Percentiles rank a stretch among this genome's conserved stretches.
These are phyloP conservation scores for Agrochola lychnidis DNA, from an alignment of 2,888 invertebrate genomes.

Conservation along the genomic window DNA sequence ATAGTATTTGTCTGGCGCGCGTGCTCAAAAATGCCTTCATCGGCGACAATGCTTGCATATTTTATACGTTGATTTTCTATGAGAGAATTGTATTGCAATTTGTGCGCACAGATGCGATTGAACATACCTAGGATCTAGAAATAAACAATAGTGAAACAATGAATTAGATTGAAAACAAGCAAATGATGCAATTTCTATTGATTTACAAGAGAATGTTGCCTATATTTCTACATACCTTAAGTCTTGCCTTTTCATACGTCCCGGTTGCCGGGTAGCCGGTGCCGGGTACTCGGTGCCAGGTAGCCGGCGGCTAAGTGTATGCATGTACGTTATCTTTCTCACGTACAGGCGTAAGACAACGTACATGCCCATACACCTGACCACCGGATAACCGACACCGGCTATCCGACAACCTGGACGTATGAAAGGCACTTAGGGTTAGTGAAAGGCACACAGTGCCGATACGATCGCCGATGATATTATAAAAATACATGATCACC, in stretches of 20 bases:
- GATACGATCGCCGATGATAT: neutral
- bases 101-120: neutral
- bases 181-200: slow-evolving; percentile 8
- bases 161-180: neutral
- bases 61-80: slow-evolving; percentile 1
- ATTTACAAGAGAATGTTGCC: neutral
- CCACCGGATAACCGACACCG: too few relatives aligned
- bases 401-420: too few relatives aligned
- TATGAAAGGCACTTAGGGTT: too few relatives aligned
- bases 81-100: neutral
- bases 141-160: slow-evolving; percentile 20
- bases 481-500: neutral
- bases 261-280: too few relatives aligned
- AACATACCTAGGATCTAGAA: neutral
- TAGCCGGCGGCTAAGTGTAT: too few relatives aligned
- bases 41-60: slow-evolving; percentile 23
- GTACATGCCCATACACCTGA: too few relatives aligned
- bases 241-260: too few relatives aligned
- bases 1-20: neutral
- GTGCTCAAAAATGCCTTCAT: neutral
- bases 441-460: neutral
- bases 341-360: too few relatives aligned
- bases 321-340: too few relatives aligned
- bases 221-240: neutral
- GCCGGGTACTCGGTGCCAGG: too few relatives aligned